Evolutionary conservation across 2,797 vertebrate species (phyloP).

Genomic region (Bradypus variegatus): DNA sequence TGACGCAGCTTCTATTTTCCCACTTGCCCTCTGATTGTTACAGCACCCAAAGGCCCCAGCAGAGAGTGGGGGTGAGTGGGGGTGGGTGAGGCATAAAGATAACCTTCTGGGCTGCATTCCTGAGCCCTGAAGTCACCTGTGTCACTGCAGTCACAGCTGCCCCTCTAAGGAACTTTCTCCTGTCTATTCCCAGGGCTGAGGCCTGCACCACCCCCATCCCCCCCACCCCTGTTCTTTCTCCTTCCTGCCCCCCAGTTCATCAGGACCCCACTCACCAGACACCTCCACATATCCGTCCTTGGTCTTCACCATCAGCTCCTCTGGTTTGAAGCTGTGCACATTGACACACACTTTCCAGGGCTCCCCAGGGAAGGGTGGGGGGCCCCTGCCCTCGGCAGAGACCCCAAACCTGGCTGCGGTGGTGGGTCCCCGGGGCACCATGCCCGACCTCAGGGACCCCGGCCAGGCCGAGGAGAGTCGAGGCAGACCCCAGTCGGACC

Average conservation of each 20-base stretch:
- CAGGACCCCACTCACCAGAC: constrained; percentile 82
- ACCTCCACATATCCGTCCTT: constrained; percentile 96
- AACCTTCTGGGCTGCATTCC: constrained; percentile 16
- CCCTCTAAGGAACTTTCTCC: neutral
- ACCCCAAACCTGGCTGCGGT: constrained; percentile 76
- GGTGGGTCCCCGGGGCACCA: constrained; percentile 75
- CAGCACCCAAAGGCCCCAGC: neutral
- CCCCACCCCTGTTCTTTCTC: fast-evolving
- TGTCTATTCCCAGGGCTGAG: neutral
- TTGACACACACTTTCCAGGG: constrained; percentile 99
- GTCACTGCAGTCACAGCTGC: neutral
- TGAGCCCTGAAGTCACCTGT: constrained; percentile 45
- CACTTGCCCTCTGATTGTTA: neutral
- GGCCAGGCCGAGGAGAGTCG: constrained; percentile 86
- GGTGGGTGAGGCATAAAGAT: neutral
- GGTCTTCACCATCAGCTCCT: constrained; percentile 92
- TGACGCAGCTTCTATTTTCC: neutral
- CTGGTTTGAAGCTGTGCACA: constrained; percentile 95
- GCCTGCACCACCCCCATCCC: neutral
- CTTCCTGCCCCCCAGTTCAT: neutral
- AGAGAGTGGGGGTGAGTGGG: too few species aligned
- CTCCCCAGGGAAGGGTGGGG: constrained; percentile 80
- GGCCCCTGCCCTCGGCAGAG: constrained; percentile 80
- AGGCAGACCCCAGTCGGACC: constrained; percentile 93
- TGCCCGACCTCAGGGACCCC: constrained; percentile 79